Conservation (phyloP, 2,888 invertebrate genomes). For the Teinopalpus imperialis region DNA sequence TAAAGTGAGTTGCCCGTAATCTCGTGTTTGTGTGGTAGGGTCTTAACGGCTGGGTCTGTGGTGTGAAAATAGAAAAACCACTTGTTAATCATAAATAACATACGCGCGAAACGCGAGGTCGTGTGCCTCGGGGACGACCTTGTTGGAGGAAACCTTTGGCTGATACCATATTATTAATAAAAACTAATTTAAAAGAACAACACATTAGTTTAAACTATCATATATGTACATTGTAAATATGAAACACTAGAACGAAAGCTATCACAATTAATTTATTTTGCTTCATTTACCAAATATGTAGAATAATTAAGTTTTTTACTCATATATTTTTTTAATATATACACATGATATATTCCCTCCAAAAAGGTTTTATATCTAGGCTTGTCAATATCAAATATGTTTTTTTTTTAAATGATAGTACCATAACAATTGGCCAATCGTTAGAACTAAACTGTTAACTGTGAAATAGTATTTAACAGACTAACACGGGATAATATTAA, state of each 20-base stretch:
- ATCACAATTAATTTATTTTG: no score
- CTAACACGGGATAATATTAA: no score
- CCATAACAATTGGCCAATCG: slow-evolving; percentile 13
- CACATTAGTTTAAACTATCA: no score
- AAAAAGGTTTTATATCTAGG: slow-evolving; percentile 35
- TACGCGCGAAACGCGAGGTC: slow-evolving; percentile 27
- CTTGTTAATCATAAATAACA: slow-evolving; percentile 55
- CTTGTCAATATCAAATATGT: no score
- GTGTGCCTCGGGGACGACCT: slow-evolving; percentile 28
- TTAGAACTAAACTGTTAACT: not conserved
- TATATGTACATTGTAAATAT: not conserved
- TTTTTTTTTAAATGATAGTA: not conserved
- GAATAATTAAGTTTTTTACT: no score
- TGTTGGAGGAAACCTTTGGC: slow-evolving; percentile 37
- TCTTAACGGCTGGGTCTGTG: slow-evolving; percentile 71
- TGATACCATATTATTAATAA: no score
- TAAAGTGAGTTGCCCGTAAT: slow-evolving; percentile 45
- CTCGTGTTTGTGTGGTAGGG: slow-evolving; percentile 48
- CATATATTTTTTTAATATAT: no score
- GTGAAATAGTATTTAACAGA: no score
- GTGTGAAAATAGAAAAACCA: slow-evolving; percentile 67
- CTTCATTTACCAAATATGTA: no score
- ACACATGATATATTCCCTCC: slow-evolving; percentile 29
- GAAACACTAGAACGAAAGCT: no score
- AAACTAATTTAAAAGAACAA: no score